phyloP scores from a whole-genome alignment of 2,113 vertebrate species.

The Bombycilla garrulus region DNA sequence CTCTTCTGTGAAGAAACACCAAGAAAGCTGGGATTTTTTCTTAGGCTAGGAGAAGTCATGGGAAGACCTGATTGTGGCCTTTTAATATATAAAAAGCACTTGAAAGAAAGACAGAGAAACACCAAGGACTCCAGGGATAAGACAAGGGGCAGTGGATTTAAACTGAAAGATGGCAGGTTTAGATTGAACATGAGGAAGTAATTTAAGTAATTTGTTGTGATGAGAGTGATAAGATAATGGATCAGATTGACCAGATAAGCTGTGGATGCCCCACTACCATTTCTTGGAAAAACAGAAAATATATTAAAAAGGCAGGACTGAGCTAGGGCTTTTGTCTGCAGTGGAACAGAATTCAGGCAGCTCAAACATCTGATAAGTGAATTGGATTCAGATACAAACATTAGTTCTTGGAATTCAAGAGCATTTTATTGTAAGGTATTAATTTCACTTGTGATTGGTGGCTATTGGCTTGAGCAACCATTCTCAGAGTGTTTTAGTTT shows the following conservation, averaged over 20 bases:
- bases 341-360: not conserved
- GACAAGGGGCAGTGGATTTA: not conserved
- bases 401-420: not conserved
- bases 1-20: not conserved
- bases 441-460: not conserved
- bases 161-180: not conserved
- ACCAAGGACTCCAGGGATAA: not conserved
- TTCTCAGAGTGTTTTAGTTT: not conserved
- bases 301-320: not conserved
- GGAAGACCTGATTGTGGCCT: not conserved
- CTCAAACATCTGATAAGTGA: not conserved
- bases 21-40: not conserved
- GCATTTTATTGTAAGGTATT: not conserved
- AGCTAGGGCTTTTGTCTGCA: not conserved
- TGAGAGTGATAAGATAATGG: not conserved
- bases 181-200: not conserved
- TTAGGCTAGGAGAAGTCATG: not conserved
- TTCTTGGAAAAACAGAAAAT: not conserved
- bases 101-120: not conserved
- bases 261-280: not conserved
- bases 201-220: not conserved
- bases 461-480: not conserved
- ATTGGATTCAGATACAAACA: not conserved
- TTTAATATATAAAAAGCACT: not conserved
- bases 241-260: not conserved